Conservation (phyloP, 2,113 vertebrate species). For the Myxocyprinus asiaticus region DNA sequence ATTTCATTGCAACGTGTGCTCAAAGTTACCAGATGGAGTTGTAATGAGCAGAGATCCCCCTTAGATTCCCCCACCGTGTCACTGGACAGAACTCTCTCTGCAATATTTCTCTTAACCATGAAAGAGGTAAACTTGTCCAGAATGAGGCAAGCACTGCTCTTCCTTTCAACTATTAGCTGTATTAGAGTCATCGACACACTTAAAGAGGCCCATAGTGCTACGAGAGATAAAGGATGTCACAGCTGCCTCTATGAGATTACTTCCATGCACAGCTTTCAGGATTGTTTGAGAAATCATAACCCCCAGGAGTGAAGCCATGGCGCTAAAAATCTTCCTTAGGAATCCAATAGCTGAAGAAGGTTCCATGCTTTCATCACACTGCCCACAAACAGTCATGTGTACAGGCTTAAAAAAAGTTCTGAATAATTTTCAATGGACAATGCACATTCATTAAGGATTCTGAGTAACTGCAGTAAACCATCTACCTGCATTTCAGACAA, state of each 20-base stretch:
- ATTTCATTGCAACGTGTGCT: conserved; percentile 77
- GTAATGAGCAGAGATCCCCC: conserved; percentile 61
- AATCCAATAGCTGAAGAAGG: conserved; percentile 60
- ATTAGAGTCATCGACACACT: conserved; percentile 63
- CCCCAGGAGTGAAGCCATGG: conserved; percentile 76
- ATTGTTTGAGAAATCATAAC: conserved; percentile 72
- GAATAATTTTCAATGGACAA: conserved; percentile 76
- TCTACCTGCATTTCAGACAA: conserved; percentile 70
- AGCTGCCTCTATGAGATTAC: conserved; percentile 77
- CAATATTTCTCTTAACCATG: conserved; percentile 65
- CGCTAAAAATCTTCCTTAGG: conserved; percentile 71
- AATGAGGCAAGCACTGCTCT: conserved; percentile 83
- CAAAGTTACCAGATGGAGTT: conserved; percentile 79
- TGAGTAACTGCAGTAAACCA: conserved; percentile 69
- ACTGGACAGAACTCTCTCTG: conserved; percentile 4
- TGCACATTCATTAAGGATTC: conserved; percentile 78
- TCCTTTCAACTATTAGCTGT: conserved; percentile 76
- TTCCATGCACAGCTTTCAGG: conserved; percentile 81
- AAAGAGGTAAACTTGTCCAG: conserved; percentile 84
- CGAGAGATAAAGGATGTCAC: conserved; percentile 73
- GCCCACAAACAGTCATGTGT: conserved; percentile 73
- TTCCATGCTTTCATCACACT: conserved; percentile 54
- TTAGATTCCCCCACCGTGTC: conserved; percentile 22
- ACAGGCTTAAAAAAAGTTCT: conserved; percentile 77
- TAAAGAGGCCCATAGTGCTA: conserved; percentile 55